These are phyloP conservation scores for Strigamia transsilvanica DNA, from an alignment of 2,888 invertebrate genomes.

Conservation along the genomic window DNA sequence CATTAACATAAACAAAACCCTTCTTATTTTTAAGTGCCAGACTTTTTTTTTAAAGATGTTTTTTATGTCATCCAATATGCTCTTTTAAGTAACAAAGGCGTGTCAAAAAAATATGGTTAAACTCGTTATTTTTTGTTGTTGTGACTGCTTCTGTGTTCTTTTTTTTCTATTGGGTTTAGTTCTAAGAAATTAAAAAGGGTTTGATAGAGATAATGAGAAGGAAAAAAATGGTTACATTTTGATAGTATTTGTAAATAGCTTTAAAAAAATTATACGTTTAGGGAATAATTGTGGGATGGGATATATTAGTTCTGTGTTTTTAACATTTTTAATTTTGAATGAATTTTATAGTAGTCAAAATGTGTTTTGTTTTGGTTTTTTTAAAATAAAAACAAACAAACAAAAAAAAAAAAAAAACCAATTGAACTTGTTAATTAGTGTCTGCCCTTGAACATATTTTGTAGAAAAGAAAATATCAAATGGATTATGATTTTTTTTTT, in stretches of 20 bases:
- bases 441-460: not conserved
- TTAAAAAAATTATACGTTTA: slow-evolving; percentile 34
- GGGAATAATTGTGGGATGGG: slow-evolving; percentile 21
- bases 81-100: not conserved
- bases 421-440: not conserved
- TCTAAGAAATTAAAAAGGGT: not conserved
- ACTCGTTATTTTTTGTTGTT: not conserved
- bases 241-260: slow-evolving; percentile 43
- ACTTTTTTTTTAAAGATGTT: not conserved
- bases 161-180: not conserved
- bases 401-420: too few species aligned
- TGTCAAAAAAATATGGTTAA: slow-evolving; percentile 3
- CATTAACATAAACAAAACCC: slow-evolving; percentile 1
- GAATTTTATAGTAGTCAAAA: slow-evolving; percentile 13
- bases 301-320: not conserved
- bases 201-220: not conserved
- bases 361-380: not conserved
- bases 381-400: too few species aligned
- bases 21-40: not conserved
- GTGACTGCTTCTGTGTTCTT: not conserved
- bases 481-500: not conserved
- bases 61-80: not conserved
- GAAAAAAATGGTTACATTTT: slow-evolving; percentile 1
- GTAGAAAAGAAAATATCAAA: slow-evolving; percentile 2
- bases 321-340: not conserved